A percentile compares a stretch with the other conserved stretches of the same genome.
Evolutionary conservation across 1,140 invertebrate species (phyloP).

Genomic region (Tribolium castaneum): DNA sequence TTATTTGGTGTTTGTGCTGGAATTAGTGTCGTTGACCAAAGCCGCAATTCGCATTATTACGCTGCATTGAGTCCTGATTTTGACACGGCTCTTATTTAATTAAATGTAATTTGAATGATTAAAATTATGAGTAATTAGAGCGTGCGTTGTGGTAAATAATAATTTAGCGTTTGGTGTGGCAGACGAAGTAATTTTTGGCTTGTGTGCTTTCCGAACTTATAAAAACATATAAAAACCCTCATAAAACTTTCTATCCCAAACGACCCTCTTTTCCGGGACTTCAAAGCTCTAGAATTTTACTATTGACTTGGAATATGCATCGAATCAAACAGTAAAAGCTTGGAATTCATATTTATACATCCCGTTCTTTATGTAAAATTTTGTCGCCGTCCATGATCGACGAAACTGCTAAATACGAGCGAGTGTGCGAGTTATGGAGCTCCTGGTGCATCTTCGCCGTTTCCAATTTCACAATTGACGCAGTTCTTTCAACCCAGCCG

Average conservation of each 20-base stretch:
- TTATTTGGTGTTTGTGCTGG: neutral
- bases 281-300: slow-evolving; percentile 15
- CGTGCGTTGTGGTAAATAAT: neutral
- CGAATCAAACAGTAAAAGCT: slow-evolving; percentile 26
- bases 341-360: slow-evolving; percentile 27
- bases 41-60: neutral
- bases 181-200: neutral
- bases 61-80: neutral
- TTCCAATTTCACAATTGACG: slow-evolving; percentile 51
- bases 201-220: slow-evolving; percentile 1
- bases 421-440: slow-evolving; percentile 3
- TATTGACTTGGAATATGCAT: slow-evolving; percentile 29
- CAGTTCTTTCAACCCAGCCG: slow-evolving; percentile 48
- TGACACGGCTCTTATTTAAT: neutral
- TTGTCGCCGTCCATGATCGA: slow-evolving; percentile 17
- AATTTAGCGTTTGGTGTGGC: neutral
- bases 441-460: slow-evolving; percentile 9
- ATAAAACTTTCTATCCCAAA: slow-evolving; percentile 20
- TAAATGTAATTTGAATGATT: neutral
- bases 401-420: slow-evolving; percentile 18
- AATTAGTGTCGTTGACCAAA: neutral
- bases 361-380: slow-evolving; percentile 30
- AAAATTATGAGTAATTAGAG: neutral
- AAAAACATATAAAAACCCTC: slow-evolving; percentile 32
- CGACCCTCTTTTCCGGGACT: slow-evolving; percentile 14